Conservation (phyloP, 2,797 vertebrate genomes). For the Betta splendens region DNA sequence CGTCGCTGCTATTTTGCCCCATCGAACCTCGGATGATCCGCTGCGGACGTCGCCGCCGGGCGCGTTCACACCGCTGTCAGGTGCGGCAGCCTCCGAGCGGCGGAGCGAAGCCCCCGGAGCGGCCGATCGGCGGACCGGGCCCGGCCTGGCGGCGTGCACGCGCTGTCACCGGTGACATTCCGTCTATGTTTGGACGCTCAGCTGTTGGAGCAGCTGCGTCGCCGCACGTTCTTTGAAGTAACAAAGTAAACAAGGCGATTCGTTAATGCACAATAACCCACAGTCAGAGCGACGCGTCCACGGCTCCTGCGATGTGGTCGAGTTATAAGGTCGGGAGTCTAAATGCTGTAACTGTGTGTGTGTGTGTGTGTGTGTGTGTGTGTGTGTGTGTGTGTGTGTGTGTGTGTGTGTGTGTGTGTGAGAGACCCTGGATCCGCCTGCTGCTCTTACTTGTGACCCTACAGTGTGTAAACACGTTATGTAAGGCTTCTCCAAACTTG, state of each 20-base stretch:
- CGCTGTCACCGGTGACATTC: slow-evolving; percentile 55
- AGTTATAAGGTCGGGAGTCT: too few relatives aligned
- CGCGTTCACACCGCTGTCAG: slow-evolving; percentile 36
- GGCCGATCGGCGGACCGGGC: slow-evolving; percentile 29
- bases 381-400: neutral
- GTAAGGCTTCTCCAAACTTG: slow-evolving; percentile 49
- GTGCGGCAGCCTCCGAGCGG: slow-evolving; percentile 50
- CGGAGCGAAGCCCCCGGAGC: slow-evolving; percentile 25
- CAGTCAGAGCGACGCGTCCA: too few relatives aligned
- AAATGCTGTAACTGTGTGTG: neutral
- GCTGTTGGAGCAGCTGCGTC: slow-evolving; percentile 44
- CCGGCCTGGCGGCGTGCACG: slow-evolving; percentile 1
- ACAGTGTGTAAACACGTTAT: slow-evolving; percentile 62
- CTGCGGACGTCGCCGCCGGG: fast-evolving
- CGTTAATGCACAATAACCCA: too few relatives aligned
- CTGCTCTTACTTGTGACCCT: slow-evolving; percentile 51
- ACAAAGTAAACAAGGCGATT: neutral
- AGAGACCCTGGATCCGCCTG: slow-evolving; percentile 25
- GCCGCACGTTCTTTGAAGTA: neutral
- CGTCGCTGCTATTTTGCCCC: neutral
- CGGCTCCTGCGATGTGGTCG: too few relatives aligned
- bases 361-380: neutral
- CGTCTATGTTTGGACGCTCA: slow-evolving; percentile 59
- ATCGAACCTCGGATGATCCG: fast-evolving
- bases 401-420: neutral